Base-by-base conservation (phyloP, 2,888 invertebrate species). In the Orthosia incerta region DNA sequence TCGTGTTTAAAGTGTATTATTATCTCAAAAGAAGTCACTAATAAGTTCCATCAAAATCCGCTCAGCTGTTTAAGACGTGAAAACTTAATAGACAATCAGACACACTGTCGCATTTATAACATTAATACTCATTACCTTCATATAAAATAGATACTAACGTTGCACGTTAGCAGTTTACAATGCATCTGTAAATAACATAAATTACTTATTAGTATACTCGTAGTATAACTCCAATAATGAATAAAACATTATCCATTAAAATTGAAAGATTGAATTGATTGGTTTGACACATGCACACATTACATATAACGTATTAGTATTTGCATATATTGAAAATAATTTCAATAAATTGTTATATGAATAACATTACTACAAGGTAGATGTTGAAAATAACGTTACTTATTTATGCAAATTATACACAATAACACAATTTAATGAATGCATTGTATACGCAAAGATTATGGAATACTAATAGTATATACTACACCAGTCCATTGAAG, bases 351-450 rank as follows among this genome's bases (percentile, higher is more conserved):
- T 50, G 45, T n/a, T 45, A 50, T 26, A 59, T 53, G 51, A 48
- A 59, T 80, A 53, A 5, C 16, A 63, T 80, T 59, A 76, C 26
- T 48, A 53, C 15, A 50, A 50, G 45, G n/a, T 46, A 31, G 26
- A n/a, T n/a, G n/a, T n/a, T n/a, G n/a, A n/a, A n/a, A n/a, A n/a
- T n/a, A n/a, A n/a, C n/a, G n/a, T n/a, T 46, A 31, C 26, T 61
- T 63, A 74, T 80, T 74, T 56, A 74, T 74, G 59, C 53, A 53
- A 48, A 80, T 62, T 20, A 57, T 26, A 39, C 5, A 62, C 12
- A 16, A 56, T 79, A 0, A n/a, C 3, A 48, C 11, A 16, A 4
- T 53, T 39, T 20, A 2, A 50, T 23, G 5, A 48, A 20, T 2
- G 3, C 11, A 18, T 12, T 39, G 51, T 15, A 61, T 18, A 53